Conservation (phyloP, 2,888 invertebrate genomes). For the Melieria crassipennis region DNA sequence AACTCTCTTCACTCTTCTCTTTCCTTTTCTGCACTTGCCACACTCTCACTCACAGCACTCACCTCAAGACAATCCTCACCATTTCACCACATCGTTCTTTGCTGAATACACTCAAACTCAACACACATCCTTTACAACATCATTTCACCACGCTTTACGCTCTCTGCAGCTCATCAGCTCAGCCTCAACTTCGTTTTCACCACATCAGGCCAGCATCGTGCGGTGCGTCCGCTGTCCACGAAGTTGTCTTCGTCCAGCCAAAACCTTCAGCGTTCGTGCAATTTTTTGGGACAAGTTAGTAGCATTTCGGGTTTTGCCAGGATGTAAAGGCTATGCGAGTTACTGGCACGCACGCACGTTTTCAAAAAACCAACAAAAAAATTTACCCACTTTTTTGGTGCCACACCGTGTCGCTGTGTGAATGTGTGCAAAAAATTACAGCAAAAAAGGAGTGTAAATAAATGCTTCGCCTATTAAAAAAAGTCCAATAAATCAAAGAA, state of each 20-base stretch:
- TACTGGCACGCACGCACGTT: slow-evolving; percentile 45
- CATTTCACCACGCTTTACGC: neutral
- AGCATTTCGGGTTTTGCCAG: slow-evolving; percentile 66
- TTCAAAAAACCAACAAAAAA: neutral
- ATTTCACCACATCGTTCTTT: neutral
- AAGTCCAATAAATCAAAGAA: no score
- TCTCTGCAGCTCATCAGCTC: neutral
- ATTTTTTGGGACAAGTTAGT: slow-evolving; percentile 65
- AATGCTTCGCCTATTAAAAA: no score
- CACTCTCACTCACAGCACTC: neutral
- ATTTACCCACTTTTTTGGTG: no score
- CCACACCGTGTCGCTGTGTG: no score
- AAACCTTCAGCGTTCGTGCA: slow-evolving; percentile 24
- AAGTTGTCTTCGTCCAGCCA: neutral
- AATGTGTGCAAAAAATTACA: no score
- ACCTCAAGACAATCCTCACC: neutral
- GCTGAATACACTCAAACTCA: slow-evolving; percentile 18
- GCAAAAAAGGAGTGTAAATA: no score
- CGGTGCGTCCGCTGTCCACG: neutral
- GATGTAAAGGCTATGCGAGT: slow-evolving; percentile 62
- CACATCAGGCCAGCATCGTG: neutral
- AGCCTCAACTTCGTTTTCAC: neutral
- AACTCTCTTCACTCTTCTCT: neutral
- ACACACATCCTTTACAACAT: neutral
- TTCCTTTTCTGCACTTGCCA: neutral